Evolutionary conservation across 2,797 vertebrate species (phyloP), one percentile per base, ranked within the genome.

Genomic region (Chaunax sp.): DNA sequence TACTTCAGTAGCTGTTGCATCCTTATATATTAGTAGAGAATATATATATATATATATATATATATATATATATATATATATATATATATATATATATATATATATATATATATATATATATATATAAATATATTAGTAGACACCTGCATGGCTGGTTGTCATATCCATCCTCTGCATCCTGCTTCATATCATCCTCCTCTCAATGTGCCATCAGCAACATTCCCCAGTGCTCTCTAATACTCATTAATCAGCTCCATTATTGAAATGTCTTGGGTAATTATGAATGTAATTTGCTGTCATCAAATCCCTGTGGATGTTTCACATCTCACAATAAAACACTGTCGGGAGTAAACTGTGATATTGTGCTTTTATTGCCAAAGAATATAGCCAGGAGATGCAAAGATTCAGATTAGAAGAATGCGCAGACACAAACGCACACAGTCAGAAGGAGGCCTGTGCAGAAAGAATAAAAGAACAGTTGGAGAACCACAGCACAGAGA

Each of bases 211-310:
- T 74, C 51, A 57, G 60, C 37, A 51, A 30, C 65, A 71, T 77
- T 80, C 43, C 63, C 64, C 18, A 20, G 64, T 40, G 62, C 50
- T 72, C 28, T 57, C 55, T 63, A 65, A 74, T 73, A 78, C 83
- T 58, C 28, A 12, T 65, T 75, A 82, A 81, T 85, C 67, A 78
- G 46, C 64, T 55, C 63, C 63, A 63, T 84, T 84, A 86, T 85
- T 64, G 52, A 82, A 77, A 69, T 66, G 69, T 76, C 72, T 77
- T 20, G 50, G 61, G 71, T 83, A 79, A 90, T 89, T 83, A 82
- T 53, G 72, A 57, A 55, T 64, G 33, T 62, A 62, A 85, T 86
- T 88, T 64, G 40, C 62, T 59, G 46, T 72, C 55, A 85, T 84
- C 60, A 82, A 81, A 81, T 83, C 83, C 68, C 82, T 46, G 64